Conservation (phyloP, 2,113 vertebrate genomes). For the Lepus timidus region DNA sequence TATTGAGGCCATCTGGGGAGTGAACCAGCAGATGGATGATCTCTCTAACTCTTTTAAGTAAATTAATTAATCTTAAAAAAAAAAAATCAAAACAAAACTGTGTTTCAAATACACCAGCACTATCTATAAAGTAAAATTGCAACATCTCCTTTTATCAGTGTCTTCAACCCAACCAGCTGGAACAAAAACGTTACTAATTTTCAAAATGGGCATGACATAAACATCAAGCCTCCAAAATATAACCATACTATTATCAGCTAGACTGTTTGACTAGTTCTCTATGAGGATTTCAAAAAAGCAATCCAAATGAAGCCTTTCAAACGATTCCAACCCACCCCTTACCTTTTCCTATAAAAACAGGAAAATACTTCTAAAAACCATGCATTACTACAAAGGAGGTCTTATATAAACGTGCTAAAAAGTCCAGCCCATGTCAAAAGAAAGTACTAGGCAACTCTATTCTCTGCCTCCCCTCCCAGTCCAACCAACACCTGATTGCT, state of each 20-base stretch:
- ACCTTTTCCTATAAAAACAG: neutral
- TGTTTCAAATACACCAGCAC: neutral
- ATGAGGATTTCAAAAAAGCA: neutral
- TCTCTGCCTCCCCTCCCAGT: neutral
- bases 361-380: conserved; percentile 2
- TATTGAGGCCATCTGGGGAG: too few relatives aligned
- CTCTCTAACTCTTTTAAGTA: too few relatives aligned
- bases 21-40: too few relatives aligned
- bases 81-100: too few relatives aligned
- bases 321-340: neutral
- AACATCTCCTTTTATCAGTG: neutral
- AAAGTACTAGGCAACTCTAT: neutral
- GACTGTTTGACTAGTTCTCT: conserved; percentile 6
- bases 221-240: neutral
- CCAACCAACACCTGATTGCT: neutral
- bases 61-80: too few relatives aligned
- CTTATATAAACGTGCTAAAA: conserved; percentile 20
- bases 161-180: neutral
- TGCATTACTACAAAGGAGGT: neutral
- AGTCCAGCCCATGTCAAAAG: neutral
- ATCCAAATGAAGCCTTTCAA: neutral
- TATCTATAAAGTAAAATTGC: conserved; percentile 38
- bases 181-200: conserved; percentile 40
- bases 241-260: neutral
- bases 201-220: neutral